Evolutionary conservation across 1,140 invertebrate genomes (phyloP).

Genomic region (Vanessa atalanta): DNA sequence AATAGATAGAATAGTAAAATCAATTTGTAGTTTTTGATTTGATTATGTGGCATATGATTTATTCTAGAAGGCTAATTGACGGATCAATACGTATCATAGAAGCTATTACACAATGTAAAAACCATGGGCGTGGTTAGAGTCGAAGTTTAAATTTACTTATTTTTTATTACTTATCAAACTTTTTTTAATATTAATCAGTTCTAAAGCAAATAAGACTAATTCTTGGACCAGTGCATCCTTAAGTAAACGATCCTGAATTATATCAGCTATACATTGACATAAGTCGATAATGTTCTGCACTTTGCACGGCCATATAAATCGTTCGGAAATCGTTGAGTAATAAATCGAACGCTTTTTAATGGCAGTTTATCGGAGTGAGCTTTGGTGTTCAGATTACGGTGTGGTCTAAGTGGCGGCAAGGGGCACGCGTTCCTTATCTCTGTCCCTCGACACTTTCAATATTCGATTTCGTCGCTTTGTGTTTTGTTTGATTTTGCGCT

Average conservation of each 20-base stretch:
- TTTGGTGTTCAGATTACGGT: constrained; percentile 78
- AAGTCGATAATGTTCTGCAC: constrained; percentile 47
- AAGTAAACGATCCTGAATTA: constrained; percentile 38
- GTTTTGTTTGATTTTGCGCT: constrained; percentile 61
- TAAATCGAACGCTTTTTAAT: constrained; percentile 81
- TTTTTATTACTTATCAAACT: too few relatives aligned
- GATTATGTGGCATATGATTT: too few relatives aligned
- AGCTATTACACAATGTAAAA: too few relatives aligned
- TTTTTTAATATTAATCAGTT: too few relatives aligned
- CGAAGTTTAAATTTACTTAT: too few relatives aligned
- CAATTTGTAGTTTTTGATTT: too few relatives aligned
- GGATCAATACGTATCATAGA: too few relatives aligned
- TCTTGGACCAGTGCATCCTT: constrained; percentile 24
- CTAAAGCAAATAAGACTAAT: background rate
- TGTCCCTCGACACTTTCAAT: constrained; percentile 79
- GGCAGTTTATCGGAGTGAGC: constrained; percentile 78
- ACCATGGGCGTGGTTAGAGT: too few relatives aligned
- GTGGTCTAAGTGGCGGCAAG: constrained; percentile 69
- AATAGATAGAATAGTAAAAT: too few relatives aligned
- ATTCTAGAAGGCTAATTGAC: too few relatives aligned
- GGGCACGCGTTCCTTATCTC: constrained; percentile 74
- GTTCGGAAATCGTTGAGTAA: constrained; percentile 76
- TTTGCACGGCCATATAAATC: constrained; percentile 67
- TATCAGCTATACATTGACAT: constrained; percentile 33
- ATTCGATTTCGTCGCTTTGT: constrained; percentile 71